A percentile compares a stretch with the other conserved stretches of the same genome.
Conservation (phyloP, 2,113 vertebrate species). For the Balaeniceps rex region DNA sequence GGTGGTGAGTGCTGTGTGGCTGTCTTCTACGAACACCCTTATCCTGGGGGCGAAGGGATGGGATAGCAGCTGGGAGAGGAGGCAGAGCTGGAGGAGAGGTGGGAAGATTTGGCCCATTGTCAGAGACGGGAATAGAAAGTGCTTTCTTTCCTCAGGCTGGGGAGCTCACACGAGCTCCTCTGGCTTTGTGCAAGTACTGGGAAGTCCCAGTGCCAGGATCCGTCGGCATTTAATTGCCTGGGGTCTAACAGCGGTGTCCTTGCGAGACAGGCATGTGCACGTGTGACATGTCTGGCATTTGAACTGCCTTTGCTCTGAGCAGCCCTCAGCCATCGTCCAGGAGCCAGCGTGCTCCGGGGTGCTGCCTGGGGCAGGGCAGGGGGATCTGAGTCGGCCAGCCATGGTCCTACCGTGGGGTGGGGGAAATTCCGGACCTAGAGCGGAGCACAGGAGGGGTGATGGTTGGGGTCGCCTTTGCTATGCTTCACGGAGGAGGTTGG, state of each 20-base stretch:
- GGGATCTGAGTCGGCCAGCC: not conserved
- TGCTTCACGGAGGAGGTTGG: not conserved
- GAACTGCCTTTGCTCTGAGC: too few relatives aligned
- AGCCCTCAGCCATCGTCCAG: not conserved
- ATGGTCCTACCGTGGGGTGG: not conserved
- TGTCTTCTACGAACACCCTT: not conserved
- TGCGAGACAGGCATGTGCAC: accelerated
- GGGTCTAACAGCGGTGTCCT: not conserved
- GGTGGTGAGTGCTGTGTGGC: not conserved
- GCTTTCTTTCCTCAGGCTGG: not conserved
- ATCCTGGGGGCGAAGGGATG: not conserved
- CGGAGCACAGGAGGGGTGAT: too few relatives aligned
- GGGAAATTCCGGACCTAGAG: too few relatives aligned
- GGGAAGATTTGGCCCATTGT: not conserved
- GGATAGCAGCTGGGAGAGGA: not conserved
- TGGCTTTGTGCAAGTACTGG: not conserved
- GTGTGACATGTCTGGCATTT: not conserved
- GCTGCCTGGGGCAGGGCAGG: too few relatives aligned
- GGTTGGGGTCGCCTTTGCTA: not conserved
- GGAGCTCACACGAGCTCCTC: not conserved
- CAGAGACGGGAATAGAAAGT: not conserved
- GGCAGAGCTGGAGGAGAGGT: not conserved
- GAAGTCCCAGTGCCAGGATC: too few relatives aligned
- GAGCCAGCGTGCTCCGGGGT: not conserved
- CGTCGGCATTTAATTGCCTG: too few relatives aligned